Evolutionary conservation across 2,113 vertebrate species (phyloP).

Genomic region (Pachyramphus minor): DNA sequence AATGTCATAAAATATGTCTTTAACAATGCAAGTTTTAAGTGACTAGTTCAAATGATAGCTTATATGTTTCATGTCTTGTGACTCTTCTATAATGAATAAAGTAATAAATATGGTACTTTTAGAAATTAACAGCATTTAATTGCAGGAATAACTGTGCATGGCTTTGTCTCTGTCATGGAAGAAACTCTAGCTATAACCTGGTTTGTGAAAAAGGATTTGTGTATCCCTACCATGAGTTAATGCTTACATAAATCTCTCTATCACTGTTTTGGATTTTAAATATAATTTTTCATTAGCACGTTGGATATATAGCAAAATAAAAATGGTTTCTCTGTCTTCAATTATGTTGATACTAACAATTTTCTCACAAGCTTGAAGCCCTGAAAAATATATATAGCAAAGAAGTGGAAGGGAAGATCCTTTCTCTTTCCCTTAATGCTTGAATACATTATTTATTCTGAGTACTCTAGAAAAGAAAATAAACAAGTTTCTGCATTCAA

Average conservation of each 20-base stretch:
- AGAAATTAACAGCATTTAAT: neutral
- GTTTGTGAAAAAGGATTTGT: neutral
- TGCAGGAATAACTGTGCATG: neutral
- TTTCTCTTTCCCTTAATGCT: conserved; percentile 31
- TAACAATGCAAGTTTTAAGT: neutral
- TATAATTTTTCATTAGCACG: neutral
- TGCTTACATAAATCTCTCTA: neutral
- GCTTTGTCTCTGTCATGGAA: neutral
- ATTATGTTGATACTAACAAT: neutral
- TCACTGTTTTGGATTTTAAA: neutral
- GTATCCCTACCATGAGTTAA: neutral
- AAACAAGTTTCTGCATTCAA: conserved; percentile 20
- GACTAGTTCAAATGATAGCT: neutral
- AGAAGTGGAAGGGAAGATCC: neutral
- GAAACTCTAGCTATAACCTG: neutral
- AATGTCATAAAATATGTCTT: neutral
- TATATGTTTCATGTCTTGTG: neutral
- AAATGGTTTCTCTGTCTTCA: neutral
- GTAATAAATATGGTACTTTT: neutral
- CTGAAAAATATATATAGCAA: neutral
- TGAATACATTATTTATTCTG: conserved; percentile 18
- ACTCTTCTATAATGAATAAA: neutral
- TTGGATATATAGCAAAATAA: neutral
- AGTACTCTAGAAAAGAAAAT: conserved; percentile 10
- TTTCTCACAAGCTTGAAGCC: conserved; percentile 2